A percentile compares a stretch with the other conserved stretches of the same genome.
Evolutionary conservation across 2,113 vertebrate genomes (phyloP).

Genomic region (Ochotona curzoniae): DNA sequence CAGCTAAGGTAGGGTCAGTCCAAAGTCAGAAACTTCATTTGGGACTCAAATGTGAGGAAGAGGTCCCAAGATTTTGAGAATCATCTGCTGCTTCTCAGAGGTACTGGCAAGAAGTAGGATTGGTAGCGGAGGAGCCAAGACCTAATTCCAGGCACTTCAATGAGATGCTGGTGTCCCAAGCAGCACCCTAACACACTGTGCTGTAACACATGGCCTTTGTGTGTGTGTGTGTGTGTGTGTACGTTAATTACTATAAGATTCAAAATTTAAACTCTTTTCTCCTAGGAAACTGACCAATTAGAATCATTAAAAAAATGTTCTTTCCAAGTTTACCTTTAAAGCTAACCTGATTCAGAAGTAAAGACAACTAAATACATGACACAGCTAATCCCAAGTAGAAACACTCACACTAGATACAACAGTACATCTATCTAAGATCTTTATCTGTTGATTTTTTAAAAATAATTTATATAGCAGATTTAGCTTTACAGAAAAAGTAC

Average conservation of each 20-base stretch:
- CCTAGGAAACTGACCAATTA: background rate
- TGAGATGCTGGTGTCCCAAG: no score
- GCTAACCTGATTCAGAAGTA: background rate
- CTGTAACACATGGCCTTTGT: no score
- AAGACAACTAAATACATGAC: background rate
- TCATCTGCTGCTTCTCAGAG: no score
- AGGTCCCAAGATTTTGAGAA: no score
- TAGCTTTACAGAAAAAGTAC: background rate
- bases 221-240: no score
- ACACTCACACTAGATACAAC: background rate
- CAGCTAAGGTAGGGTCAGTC: no score
- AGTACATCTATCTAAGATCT: background rate
- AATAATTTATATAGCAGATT: background rate
- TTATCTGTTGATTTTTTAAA: background rate
- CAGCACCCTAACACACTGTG: no score
- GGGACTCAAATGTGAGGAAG: no score
- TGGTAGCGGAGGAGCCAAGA: no score
- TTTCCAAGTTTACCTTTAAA: conserved; percentile 9
- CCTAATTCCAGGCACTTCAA: no score
- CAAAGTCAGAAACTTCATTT: no score
- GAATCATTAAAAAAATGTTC: conserved; percentile 6
- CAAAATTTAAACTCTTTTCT: conserved; percentile 21
- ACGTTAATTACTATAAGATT: background rate
- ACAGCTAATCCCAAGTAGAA: background rate
- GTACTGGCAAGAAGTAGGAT: no score